These are phyloP conservation scores for Martes flavigula DNA, from an alignment of 2,797 vertebrate genomes.

Conservation along the genomic window DNA sequence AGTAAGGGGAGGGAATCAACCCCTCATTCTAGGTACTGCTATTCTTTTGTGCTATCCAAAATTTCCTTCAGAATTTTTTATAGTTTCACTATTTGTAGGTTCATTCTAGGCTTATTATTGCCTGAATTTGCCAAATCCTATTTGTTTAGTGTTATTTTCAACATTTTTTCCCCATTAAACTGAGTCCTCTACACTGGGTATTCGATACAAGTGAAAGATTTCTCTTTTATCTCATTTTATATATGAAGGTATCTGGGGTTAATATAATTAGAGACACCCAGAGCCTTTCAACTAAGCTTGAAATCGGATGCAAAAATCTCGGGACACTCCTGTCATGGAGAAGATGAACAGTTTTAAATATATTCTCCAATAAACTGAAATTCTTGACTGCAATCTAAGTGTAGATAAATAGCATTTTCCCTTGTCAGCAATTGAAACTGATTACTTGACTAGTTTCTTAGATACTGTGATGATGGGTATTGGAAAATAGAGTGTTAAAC, in stretches of 20 bases:
- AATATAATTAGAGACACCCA: neutral
- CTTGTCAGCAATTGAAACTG: neutral
- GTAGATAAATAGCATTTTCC: neutral
- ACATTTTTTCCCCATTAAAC: neutral
- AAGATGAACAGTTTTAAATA: neutral
- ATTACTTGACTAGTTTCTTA: neutral
- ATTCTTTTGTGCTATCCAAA: neutral
- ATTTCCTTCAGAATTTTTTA: neutral
- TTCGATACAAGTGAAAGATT: neutral
- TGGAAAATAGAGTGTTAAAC: neutral
- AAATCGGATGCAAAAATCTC: neutral
- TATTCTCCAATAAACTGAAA: neutral
- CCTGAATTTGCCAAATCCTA: neutral
- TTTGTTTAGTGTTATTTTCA: neutral
- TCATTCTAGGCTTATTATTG: neutral
- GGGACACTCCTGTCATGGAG: neutral
- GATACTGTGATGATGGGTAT: neutral
- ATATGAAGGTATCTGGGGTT: neutral
- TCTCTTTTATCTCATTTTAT: neutral
- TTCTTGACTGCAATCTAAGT: constrained; percentile 1
- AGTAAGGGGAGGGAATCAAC: neutral
- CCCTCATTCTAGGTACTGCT: neutral
- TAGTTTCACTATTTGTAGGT: neutral
- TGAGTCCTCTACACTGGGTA: neutral
- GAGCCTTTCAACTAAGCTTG: neutral